Base-by-base conservation (phyloP, 2,797 vertebrate genomes). In the Tragopan temminckii region DNA sequence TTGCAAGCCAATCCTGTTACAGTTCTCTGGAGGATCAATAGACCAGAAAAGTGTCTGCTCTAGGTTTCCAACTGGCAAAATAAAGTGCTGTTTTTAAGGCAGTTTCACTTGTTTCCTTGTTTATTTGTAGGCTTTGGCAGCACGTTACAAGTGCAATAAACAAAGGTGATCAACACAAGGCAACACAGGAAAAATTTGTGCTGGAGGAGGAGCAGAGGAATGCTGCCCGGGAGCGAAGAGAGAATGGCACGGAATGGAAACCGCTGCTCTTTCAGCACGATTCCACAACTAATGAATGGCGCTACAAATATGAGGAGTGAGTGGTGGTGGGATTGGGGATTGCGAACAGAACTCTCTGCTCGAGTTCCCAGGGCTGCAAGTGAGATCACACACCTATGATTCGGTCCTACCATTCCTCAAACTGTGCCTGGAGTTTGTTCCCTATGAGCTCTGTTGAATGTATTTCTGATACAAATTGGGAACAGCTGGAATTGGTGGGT, bases 131-230 rank as follows among this genome's bases (percentile, higher is more conserved):
- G 94, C 98, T 99, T 87, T 99, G 99, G 99, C 98, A 98, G 96
- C 98, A 98, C 0, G 99, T 99, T 94, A 99, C 99, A 88, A 98
- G 97, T 62, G 99, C 99, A 88, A 99, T 99, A 92, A 79, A 93
- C 84, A 98, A 98, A 64, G 98, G 98, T 1, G 99, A 99, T 97
- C 99, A 99, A 94, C 88, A 98, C 85, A 98, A 95, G 86, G 99
- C 99, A 15, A 99, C 99, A 0, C 98, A 99, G 96, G 99, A 99
- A 89, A 99, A 99, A 95, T 99, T 98, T 91, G 97, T 98, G 3
- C 96, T 99, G 93, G 99, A 99, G 93, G 99, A 99, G 88, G 98
- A 98, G 5, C 99, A 99, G 97, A 97, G 99, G 67, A 98, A 82
- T 27, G 97, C 98, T 1, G 94, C 98, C 62, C 97, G 94, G 11